Evolutionary conservation across 2,888 invertebrate species (phyloP).

Genomic region (Thelaira solivaga): DNA sequence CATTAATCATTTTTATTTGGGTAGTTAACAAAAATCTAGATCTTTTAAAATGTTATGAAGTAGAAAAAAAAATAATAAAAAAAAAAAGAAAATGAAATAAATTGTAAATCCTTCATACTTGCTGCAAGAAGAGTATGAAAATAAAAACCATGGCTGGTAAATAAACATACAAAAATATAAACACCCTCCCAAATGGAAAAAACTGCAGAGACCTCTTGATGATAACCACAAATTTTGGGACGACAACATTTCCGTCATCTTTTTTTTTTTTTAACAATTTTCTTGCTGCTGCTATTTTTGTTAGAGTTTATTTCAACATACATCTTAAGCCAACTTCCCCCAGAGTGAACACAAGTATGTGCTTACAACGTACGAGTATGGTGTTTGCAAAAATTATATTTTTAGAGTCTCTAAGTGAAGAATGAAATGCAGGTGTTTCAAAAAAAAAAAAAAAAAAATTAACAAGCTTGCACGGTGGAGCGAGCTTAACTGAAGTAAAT

Average conservation of each 20-base stretch:
- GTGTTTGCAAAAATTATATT: background rate
- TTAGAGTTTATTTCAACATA: constrained; percentile 29
- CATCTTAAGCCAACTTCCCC: constrained; percentile 19
- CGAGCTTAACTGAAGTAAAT: no score
- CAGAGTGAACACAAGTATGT: constrained; percentile 7
- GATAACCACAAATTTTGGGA: constrained; percentile 55
- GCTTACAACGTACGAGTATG: constrained; percentile 12
- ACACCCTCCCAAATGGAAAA: constrained; percentile 5
- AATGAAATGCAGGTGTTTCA: background rate
- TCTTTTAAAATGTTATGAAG: constrained; percentile 13
- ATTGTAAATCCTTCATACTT: constrained; percentile 47
- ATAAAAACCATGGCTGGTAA: background rate
- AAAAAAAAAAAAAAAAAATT: no score
- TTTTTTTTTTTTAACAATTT: constrained; percentile 12
- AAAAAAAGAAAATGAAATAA: constrained; percentile 9
- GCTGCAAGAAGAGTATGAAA: constrained; percentile 2
- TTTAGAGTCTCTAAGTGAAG: background rate
- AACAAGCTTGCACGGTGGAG: no score
- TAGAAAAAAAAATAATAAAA: constrained; percentile 1
- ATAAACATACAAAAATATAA: background rate
- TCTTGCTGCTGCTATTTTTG: background rate
- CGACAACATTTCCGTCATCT: constrained; percentile 56
- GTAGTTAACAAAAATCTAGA: constrained; percentile 60
- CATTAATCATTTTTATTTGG: constrained; percentile 63
- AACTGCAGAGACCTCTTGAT: constrained; percentile 34